Conservation (phyloP, 1,140 invertebrate genomes). For the Dryas iulia region DNA sequence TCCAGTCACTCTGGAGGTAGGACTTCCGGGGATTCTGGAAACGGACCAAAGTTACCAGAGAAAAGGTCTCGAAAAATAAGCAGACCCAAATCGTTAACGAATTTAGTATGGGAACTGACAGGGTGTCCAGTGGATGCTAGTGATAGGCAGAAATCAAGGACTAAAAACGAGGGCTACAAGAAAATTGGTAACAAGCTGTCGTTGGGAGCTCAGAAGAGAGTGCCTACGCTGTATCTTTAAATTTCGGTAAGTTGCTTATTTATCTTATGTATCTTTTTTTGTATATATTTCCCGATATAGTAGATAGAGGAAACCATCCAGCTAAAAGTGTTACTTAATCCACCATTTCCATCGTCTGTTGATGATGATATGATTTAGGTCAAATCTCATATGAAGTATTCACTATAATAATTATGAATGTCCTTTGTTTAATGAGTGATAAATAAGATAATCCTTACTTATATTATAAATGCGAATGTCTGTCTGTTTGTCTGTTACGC, state of each 20-base stretch:
- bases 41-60: slow-evolving; percentile 89
- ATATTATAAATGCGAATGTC: no score
- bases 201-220: slow-evolving; percentile 74
- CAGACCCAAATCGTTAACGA: slow-evolving; percentile 90
- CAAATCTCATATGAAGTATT: no score
- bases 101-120: slow-evolving; percentile 91
- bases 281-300: background rate
- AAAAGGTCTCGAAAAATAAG: slow-evolving; percentile 88
- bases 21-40: slow-evolving; percentile 90
- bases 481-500: no score
- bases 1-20: slow-evolving; percentile 93
- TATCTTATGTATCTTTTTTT: background rate
- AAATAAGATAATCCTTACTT: no score
- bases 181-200: slow-evolving; percentile 76
- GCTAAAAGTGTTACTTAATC: no score
- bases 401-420: no score
- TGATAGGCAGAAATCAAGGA: slow-evolving; percentile 81
- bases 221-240: slow-evolving; percentile 77
- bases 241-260: slow-evolving; percentile 52
- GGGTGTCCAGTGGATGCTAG: slow-evolving; percentile 80
- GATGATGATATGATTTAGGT: no score
- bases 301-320: no score
- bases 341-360: no score
- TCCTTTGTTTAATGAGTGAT: no score
- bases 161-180: slow-evolving; percentile 81